phyloP scores from a whole-genome alignment of 2,113 vertebrate genomes.

The Burhinus oedicnemus region DNA sequence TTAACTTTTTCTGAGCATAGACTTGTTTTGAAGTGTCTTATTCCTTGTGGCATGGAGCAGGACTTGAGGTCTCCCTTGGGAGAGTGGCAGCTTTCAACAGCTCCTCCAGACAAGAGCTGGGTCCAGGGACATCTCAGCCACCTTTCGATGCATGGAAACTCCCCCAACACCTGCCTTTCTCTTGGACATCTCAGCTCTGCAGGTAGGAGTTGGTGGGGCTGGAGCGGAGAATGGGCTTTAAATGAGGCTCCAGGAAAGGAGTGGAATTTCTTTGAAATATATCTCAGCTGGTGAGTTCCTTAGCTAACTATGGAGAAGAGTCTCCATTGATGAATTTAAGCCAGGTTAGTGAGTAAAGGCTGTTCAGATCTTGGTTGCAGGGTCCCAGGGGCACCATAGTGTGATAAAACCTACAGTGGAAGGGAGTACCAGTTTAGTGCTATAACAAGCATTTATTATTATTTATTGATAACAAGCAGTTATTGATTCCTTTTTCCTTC shows the following conservation, averaged over 20 bases:
- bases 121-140: background rate
- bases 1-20: background rate
- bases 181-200: background rate
- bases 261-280: background rate
- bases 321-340: background rate
- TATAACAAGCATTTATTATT: background rate
- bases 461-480: too few relatives aligned
- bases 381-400: background rate
- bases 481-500: background rate
- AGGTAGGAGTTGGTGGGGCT: background rate
- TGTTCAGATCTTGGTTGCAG: background rate
- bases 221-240: background rate
- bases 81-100: background rate
- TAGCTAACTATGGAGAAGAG: background rate
- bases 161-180: background rate
- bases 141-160: background rate
- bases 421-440: background rate
- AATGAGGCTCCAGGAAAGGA: background rate
- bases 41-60: background rate
- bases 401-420: background rate
- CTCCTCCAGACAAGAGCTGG: background rate
- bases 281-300: background rate
- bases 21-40: background rate
- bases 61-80: background rate
- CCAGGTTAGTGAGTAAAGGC: background rate